Percentiles rank a stretch among this genome's conserved stretches.
Evolutionary conservation across 2,888 invertebrate genomes (phyloP).

Genomic region (Rhopalosiphum nymphaeae): DNA sequence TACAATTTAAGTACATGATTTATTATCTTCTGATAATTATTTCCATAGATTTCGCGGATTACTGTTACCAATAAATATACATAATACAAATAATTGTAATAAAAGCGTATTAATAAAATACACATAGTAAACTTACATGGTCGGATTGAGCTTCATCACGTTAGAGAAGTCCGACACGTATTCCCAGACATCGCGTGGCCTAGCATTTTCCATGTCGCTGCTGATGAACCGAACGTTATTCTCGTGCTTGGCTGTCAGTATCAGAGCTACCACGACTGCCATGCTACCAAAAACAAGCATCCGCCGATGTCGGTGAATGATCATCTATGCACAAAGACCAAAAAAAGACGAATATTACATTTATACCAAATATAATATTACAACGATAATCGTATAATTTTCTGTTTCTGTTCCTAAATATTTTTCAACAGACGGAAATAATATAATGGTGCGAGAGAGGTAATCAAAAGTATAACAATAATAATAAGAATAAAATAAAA

Average conservation of each 20-base stretch:
- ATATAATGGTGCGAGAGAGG: not conserved
- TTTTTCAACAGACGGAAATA: not conserved
- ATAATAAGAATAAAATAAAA: not conserved
- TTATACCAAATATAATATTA: not conserved
- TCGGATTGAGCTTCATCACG: conserved; percentile 79
- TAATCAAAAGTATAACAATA: not conserved
- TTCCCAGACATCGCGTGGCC: conserved; percentile 78
- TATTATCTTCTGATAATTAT: not conserved
- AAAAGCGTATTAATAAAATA: not conserved
- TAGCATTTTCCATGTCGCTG: conserved; percentile 73
- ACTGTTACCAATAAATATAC: not conserved
- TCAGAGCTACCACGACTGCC: not conserved
- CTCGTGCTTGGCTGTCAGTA: conserved; percentile 4
- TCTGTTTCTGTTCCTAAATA: not conserved
- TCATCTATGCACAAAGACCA: conserved; percentile 2
- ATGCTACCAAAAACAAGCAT: not conserved
- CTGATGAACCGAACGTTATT: conserved; percentile 65
- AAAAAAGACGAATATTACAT: not conserved
- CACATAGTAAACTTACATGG: conserved; percentile 75
- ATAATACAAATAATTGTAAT: not conserved
- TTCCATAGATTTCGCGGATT: not conserved
- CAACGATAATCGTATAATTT: not conserved
- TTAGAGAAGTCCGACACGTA: conserved; percentile 83
- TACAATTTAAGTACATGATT: not conserved
- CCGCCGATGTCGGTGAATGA: conserved; percentile 27